Evolutionary conservation across 2,113 vertebrate genomes (phyloP).

Genomic region (Nyctereutes procyonoides): DNA sequence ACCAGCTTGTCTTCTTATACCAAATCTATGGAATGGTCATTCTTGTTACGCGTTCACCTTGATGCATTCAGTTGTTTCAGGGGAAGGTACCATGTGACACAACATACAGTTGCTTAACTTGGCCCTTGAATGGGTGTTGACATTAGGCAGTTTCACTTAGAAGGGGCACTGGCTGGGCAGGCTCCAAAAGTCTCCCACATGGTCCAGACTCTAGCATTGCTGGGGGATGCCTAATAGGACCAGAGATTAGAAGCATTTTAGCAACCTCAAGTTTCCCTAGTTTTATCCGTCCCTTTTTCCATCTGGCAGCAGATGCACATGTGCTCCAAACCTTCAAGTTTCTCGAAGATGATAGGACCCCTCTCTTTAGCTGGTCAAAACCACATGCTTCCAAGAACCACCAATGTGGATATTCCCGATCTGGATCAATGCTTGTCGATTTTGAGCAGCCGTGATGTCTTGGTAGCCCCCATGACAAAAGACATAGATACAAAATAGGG

Average conservation of each 20-base stretch:
- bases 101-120: neutral
- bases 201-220: neutral
- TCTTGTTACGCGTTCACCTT: neutral
- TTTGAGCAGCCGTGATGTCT: neutral
- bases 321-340: neutral
- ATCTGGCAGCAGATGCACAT: accelerated
- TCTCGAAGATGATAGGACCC: neutral
- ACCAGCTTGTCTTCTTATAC: neutral
- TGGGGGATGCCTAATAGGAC: neutral
- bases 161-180: neutral
- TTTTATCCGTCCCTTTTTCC: neutral
- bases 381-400: neutral
- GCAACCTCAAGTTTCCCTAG: neutral
- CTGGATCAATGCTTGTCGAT: neutral
- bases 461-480: neutral
- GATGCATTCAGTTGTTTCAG: neutral
- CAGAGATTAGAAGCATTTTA: neutral
- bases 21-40: neutral
- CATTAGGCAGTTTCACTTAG: neutral
- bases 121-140: neutral
- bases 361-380: neutral
- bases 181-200: neutral
- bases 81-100: neutral
- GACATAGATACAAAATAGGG: neutral
- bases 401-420: accelerated